A percentile compares a stretch with the other conserved stretches of the same genome.
Conservation (phyloP, 2,888 invertebrate species). For the Temnothorax rugatulus region DNA sequence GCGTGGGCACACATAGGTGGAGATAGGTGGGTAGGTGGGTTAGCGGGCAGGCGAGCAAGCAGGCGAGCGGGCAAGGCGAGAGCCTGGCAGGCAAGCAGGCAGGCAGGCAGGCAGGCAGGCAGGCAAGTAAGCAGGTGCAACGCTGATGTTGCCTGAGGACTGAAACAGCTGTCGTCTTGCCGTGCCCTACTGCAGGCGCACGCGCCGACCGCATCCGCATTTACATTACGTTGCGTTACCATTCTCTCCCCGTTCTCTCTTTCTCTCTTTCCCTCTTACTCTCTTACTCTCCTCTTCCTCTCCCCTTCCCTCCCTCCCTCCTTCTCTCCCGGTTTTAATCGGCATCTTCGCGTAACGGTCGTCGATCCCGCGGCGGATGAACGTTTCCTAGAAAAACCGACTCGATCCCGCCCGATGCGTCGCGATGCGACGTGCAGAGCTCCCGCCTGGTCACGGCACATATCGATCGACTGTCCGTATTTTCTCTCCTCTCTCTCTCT, state of each 20-base stretch:
- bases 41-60: constrained; percentile 54
- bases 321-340: constrained; percentile 68
- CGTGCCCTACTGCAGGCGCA: constrained; percentile 82
- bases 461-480: constrained; percentile 55
- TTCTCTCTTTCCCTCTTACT: constrained; percentile 44
- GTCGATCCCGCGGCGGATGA: constrained; percentile 79
- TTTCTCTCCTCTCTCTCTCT: constrained; percentile 1
- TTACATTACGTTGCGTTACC: constrained; percentile 79
- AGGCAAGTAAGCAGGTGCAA: constrained; percentile 81
- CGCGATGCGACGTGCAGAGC: constrained; percentile 47
- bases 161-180: constrained; percentile 84
- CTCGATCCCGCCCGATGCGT: constrained; percentile 44
- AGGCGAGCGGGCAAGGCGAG: constrained; percentile 52
- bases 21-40: constrained; percentile 65
- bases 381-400: constrained; percentile 68
- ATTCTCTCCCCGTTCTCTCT: constrained; percentile 67
- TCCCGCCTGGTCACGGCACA: constrained; percentile 38
- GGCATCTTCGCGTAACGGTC: constrained; percentile 80
- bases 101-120: constrained; percentile 68
- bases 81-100: constrained; percentile 60
- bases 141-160: constrained; percentile 82
- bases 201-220: constrained; percentile 84
- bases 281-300: constrained; percentile 31
- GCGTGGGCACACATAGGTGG: constrained; percentile 30
- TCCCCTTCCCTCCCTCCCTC: neutral